These are phyloP conservation scores for Pachliopta kotzebuea DNA, from an alignment of 2,888 invertebrate species.

Conservation along the genomic window DNA sequence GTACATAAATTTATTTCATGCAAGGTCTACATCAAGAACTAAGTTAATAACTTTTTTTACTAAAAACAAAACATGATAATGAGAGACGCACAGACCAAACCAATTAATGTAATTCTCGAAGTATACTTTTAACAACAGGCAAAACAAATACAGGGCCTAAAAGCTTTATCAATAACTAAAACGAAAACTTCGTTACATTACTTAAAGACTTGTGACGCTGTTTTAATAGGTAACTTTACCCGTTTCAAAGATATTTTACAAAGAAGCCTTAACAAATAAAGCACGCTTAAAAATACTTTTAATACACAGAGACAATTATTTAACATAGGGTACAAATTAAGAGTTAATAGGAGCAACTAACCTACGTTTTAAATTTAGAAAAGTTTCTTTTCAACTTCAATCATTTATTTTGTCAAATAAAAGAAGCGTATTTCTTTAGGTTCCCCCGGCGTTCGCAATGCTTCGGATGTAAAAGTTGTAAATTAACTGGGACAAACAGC, in stretches of 20 bases:
- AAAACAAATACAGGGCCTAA: conserved; percentile 17
- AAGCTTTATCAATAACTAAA: conserved; percentile 26
- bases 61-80: not conserved
- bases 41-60: not conserved
- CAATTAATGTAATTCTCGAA: not conserved
- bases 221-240: conserved; percentile 28
- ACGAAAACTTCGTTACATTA: conserved; percentile 19
- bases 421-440: conserved; percentile 23
- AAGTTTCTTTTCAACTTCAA: not conserved
- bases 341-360: too few species aligned
- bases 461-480: conserved; percentile 29
- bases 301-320: not conserved
- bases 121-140: not conserved
- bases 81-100: not conserved
- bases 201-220: conserved; percentile 19
- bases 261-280: conserved; percentile 16
- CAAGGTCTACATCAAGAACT: not conserved
- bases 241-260: conserved; percentile 13
- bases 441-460: conserved; percentile 16
- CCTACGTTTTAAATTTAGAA: too few species aligned
- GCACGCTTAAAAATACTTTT: conserved; percentile 6
- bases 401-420: conserved; percentile 10
- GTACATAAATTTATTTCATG: not conserved
- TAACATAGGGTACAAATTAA: too few species aligned
- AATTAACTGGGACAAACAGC: conserved; percentile 31